These are phyloP conservation scores for Scyliorhinus canicula DNA, from an alignment of 2,797 vertebrate genomes.

Conservation along the genomic window DNA sequence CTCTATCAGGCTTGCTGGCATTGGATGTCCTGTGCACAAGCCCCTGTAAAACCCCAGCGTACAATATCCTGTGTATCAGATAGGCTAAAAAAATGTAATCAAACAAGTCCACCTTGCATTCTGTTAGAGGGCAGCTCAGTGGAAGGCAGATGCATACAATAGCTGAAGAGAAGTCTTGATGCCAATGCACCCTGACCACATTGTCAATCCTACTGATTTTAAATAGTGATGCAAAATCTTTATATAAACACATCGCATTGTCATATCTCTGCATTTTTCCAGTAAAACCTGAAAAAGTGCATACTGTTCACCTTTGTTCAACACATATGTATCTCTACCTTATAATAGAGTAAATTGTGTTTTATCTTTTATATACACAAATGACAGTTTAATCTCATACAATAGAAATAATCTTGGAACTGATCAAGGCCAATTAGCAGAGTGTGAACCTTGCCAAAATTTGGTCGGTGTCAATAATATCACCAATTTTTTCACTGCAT, in stretches of 20 bases:
- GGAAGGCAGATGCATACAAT: not conserved
- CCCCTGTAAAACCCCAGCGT: not conserved
- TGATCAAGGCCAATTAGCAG: not conserved
- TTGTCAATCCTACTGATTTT: not conserved
- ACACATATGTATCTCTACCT: not conserved
- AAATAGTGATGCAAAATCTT: not conserved
- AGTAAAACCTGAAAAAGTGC: not conserved
- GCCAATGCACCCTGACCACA: not conserved
- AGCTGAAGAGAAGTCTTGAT: not conserved
- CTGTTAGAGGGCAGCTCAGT: not conserved
- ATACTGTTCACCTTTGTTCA: not conserved
- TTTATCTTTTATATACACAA: not conserved
- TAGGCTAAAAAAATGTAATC: too few species aligned
- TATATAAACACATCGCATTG: not conserved
- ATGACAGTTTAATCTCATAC: not conserved
- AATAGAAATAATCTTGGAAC: not conserved
- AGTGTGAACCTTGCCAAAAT: not conserved
- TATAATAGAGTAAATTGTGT: not conserved
- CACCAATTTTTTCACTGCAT: not conserved
- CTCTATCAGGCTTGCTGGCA: not conserved
- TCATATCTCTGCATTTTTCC: not conserved
- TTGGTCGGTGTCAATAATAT: not conserved
- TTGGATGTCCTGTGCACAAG: not conserved
- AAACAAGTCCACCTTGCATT: not conserved
- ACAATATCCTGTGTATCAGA: too few species aligned